Percentiles rank a stretch among this genome's conserved stretches.
These are phyloP conservation scores for Xestobium rufovillosum DNA, from an alignment of 2,888 invertebrate species.

Conservation along the genomic window DNA sequence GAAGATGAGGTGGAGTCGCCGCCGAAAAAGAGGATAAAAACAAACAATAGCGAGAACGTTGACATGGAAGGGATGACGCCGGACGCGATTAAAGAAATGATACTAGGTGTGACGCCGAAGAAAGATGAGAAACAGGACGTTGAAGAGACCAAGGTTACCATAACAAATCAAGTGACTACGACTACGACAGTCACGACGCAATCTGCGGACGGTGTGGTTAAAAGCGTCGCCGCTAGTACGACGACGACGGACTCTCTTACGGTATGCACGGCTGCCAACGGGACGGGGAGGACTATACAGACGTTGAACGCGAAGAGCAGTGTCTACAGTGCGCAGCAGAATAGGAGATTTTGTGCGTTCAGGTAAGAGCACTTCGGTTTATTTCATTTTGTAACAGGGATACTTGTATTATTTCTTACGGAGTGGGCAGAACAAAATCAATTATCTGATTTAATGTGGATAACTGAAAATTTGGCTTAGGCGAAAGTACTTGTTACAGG, in stretches of 20 bases:
- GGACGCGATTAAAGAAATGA: conserved; percentile 39
- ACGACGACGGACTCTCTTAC: conserved; percentile 44
- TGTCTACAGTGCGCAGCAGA: conserved; percentile 49
- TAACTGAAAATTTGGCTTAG: too few relatives aligned
- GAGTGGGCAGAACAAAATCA: too few relatives aligned
- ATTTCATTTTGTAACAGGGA: too few relatives aligned
- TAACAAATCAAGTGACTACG: conserved; percentile 40
- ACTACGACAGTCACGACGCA: conserved; percentile 41
- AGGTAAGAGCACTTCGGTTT: too few relatives aligned
- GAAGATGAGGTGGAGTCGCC: conserved; percentile 7
- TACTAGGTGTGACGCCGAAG: conserved; percentile 26
- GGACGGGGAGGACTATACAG: conserved; percentile 33
- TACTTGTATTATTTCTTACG: too few relatives aligned
- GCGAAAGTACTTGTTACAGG: too few relatives aligned
- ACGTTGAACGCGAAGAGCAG: conserved; percentile 35
- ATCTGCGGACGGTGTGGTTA: conserved; percentile 45
- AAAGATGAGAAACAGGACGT: conserved; percentile 10
- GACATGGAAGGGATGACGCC: conserved; percentile 38
- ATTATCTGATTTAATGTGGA: too few relatives aligned
- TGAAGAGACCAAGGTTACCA: conserved; percentile 24
- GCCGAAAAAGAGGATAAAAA: conserved; percentile 25
- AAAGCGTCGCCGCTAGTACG: conserved; percentile 43
- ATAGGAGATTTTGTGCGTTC: conserved; percentile 53
- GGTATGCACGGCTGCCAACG: conserved; percentile 23
- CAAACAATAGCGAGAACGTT: too few relatives aligned